phyloP scores from a whole-genome alignment of 2,888 invertebrate genomes.

The Sycophila texana region DNA sequence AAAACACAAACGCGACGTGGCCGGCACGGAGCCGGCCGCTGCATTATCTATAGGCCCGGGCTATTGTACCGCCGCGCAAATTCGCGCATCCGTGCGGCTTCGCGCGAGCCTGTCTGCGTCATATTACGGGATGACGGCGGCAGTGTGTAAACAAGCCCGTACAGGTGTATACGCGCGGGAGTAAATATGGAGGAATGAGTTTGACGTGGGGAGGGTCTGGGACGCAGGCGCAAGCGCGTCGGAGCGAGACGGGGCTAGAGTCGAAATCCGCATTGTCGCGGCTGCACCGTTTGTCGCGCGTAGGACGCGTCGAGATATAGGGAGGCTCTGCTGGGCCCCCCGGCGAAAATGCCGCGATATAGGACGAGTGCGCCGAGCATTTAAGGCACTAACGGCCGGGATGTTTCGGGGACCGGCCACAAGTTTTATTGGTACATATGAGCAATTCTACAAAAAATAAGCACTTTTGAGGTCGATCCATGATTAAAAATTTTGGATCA shows the following conservation, averaged over 20 bases:
- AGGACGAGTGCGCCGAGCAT: not conserved
- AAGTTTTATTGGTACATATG: no score
- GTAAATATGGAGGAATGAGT: conserved; percentile 52
- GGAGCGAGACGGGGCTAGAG: not conserved
- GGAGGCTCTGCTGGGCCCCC: not conserved
- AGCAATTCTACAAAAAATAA: no score
- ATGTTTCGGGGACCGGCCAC: not conserved
- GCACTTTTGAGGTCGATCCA: no score
- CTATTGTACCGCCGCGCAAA: conserved; percentile 3
- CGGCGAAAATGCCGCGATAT: no score
- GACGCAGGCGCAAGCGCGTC: not conserved
- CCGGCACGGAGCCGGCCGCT: not conserved
- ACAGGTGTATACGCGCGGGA: conserved; percentile 35
- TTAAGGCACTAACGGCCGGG: not conserved
- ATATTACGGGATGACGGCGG: conserved; percentile 32
- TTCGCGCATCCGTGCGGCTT: not conserved
- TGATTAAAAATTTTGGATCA: no score
- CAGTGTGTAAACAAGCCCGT: conserved; percentile 41
- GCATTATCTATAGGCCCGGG: conserved; percentile 19
- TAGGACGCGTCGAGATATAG: not conserved
- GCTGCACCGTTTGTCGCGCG: not conserved
- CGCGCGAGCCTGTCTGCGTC: conserved; percentile 9
- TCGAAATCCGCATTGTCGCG: conserved; percentile 30
- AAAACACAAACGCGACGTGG: conserved; percentile 30
- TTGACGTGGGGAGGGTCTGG: conserved; percentile 19